Evolutionary conservation across 2,113 vertebrate genomes (phyloP).

Genomic region (Stegostoma tigrinum): DNA sequence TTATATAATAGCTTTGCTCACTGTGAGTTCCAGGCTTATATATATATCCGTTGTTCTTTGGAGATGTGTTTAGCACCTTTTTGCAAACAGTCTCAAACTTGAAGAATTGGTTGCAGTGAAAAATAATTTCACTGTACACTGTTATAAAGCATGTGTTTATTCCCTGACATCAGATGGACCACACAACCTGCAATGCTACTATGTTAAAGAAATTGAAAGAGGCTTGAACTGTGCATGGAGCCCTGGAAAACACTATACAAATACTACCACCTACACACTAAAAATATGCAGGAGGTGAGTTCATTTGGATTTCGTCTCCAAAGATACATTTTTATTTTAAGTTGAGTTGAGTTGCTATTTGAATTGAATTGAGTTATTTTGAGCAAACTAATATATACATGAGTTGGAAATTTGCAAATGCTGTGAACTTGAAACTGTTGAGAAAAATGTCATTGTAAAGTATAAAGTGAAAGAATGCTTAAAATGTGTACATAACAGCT

Average conservation of each 20-base stretch:
- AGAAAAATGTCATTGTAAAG: neutral
- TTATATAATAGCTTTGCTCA: neutral
- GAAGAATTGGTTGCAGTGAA: neutral
- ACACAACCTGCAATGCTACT: conserved; percentile 10
- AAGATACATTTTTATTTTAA: neutral
- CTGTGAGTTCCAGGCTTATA: neutral
- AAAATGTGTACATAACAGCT: neutral
- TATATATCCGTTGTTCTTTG: neutral
- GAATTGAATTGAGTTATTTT: neutral
- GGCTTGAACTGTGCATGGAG: conserved; percentile 1
- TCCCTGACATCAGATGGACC: neutral
- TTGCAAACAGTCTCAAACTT: neutral
- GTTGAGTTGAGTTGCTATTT: neutral
- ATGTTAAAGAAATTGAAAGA: neutral
- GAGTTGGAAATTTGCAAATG: neutral
- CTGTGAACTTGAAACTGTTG: neutral
- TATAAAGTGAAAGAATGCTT: neutral
- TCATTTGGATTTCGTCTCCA: neutral
- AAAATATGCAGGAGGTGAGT: neutral
- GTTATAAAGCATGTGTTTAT: neutral
- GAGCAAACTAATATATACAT: neutral
- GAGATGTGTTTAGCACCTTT: neutral
- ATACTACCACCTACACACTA: neutral
- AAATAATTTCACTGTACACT: neutral
- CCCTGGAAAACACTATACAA: neutral